These are phyloP conservation scores for Parazoanthus atlanticus DNA, from an alignment of 92 coral and sea anemone species.

Conservation along the genomic window DNA sequence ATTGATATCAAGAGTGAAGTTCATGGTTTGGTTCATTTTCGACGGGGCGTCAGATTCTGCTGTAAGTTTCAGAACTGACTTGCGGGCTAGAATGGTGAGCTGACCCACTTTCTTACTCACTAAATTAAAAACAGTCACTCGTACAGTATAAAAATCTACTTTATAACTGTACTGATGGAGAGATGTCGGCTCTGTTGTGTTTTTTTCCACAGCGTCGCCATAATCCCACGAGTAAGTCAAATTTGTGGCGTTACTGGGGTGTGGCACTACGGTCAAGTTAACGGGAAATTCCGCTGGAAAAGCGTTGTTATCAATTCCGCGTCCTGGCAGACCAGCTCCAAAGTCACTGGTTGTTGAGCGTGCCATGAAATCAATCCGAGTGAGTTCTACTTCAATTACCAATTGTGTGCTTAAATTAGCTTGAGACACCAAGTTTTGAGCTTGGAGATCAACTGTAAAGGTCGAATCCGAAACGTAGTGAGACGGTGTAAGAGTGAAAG, in stretches of 20 bases:
- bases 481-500: neutral
- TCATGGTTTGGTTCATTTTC: constrained; percentile 52
- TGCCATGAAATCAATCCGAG: constrained; percentile 42
- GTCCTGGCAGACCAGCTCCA: constrained; percentile 61
- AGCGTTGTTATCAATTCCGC: constrained; percentile 44
- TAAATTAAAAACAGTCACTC: constrained; percentile 70
- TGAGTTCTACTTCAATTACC: constrained; percentile 65
- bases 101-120: constrained; percentile 54
- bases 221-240: constrained; percentile 63
- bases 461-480: constrained; percentile 43
- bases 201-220: constrained; percentile 43
- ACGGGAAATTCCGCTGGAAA: constrained; percentile 80
- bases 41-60: constrained; percentile 66
- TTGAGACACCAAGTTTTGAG: constrained; percentile 75
- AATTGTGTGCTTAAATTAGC: constrained; percentile 32
- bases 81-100: constrained; percentile 38
- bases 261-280: constrained; percentile 60
- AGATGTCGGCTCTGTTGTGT: constrained; percentile 38
- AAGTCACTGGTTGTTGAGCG: constrained; percentile 63
- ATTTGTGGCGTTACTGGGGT: constrained; percentile 65
- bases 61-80: constrained; percentile 51
- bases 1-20: constrained; percentile 56
- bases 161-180: constrained; percentile 46
- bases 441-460: constrained; percentile 53
- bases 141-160: constrained; percentile 20